Conservation (phyloP, 2,797 vertebrate genomes). For the Schizopygopsis malacanthus region DNA sequence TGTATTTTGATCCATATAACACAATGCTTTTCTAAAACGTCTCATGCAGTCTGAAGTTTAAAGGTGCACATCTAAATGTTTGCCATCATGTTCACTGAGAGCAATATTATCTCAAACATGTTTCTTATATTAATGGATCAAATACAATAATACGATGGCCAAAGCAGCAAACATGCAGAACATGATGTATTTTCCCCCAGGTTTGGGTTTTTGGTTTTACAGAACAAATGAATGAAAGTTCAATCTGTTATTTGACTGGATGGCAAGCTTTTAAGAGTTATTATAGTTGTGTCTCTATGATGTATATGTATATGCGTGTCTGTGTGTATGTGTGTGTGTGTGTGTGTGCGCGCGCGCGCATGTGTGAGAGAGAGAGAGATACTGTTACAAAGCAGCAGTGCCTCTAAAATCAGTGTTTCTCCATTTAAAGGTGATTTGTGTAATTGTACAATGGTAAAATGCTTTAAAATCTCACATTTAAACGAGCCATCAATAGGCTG, state of each 20-base stretch:
- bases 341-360: too few relatives aligned
- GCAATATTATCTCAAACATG: not conserved
- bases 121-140: not conserved
- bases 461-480: not conserved
- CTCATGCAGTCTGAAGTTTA: conserved; percentile 53
- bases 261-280: conserved; percentile 47
- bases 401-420: conserved; percentile 58
- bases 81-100: not conserved
- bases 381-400: conserved; percentile 65
- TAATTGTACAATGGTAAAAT: not conserved
- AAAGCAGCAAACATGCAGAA: not conserved
- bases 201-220: not conserved
- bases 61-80: conserved; percentile 3
- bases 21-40: conserved; percentile 43
- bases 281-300: conserved; percentile 6
- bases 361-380: conserved; percentile 20
- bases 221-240: not conserved
- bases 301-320: not conserved
- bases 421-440: conserved; percentile 7
- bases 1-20: conserved; percentile 54
- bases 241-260: conserved; percentile 40
- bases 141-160: not conserved
- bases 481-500: not conserved
- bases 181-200: conserved; percentile 1
- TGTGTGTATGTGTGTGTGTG: too few relatives aligned